Base-by-base conservation (phyloP, 2,888 invertebrate species). In the Apamea monoglypha region DNA sequence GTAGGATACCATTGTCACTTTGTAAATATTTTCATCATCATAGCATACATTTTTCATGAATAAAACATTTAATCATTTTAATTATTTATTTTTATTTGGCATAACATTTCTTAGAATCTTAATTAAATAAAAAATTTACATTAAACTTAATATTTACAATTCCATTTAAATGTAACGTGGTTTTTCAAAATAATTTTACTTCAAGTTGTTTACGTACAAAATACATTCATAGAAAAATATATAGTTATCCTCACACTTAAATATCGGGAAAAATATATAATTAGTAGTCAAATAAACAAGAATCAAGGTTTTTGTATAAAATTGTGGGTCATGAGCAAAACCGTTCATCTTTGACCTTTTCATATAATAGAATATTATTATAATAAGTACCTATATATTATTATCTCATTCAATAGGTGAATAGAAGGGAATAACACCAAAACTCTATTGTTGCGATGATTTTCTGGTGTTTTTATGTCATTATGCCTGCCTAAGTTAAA, bases 41-140 rank as follows among this genome's bases (percentile, higher is more conserved):
- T 59, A 76, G 63, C 70, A 40, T 72, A 61, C 1, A 12, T 5
- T 16, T 56, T 29, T 59, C n/a, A 53, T 56, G 50, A 90, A 81
- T 80, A 83, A 90, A 90, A 87, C 64, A 74, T 74, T 78, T 56
- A n/a, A 56, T 67, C 32, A 64, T 78, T 90, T 84, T 73, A 76
- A 76, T 64, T 40, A 73, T 81, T 69, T 18, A 81, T 87, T 91
- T 84, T 85, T 91, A 92, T 92, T 92, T 92, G 92, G 92, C 87
- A 90, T 91, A 91, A 90, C 83, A 83, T 84, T 85, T 84, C 85
- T 84, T 88, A 90, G 73, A 83, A 71, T 76, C 75, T 78, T 82
- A 76, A 74, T 72, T 80, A 81, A 76, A 76, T 82, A 83, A 83
- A 83, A 78, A 85, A 82, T 47, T 79, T 81, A 85, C 16, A 69